Conservation (phyloP, 2,113 vertebrate genomes). For the Lichenostomus cassidix region DNA sequence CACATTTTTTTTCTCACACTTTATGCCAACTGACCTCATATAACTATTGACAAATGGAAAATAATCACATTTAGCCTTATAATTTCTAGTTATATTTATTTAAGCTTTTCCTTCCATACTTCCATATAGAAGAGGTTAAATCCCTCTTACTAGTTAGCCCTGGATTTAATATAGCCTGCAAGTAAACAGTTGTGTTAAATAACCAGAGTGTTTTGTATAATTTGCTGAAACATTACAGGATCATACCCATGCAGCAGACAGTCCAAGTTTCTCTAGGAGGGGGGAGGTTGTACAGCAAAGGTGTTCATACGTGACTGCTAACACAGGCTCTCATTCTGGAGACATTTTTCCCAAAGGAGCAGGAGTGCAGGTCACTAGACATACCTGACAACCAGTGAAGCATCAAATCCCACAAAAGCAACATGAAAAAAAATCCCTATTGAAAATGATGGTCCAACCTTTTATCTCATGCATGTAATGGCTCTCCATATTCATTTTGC, state of each 20-base stretch:
- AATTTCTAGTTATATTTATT: conserved; percentile 45
- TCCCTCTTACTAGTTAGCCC: conserved; percentile 34
- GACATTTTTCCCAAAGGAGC: neutral
- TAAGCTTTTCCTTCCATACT: conserved; percentile 33
- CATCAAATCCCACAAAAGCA: conserved; percentile 26
- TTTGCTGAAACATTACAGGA: neutral
- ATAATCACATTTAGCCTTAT: conserved; percentile 54
- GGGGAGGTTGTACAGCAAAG: neutral
- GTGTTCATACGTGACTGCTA: neutral
- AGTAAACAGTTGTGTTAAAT: conserved; percentile 28
- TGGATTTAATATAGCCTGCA: conserved; percentile 46
- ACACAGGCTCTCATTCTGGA: neutral
- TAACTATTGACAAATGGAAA: conserved; percentile 56
- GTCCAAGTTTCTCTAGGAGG: neutral
- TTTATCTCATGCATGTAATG: neutral
- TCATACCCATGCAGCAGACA: neutral
- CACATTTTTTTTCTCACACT: conserved; percentile 43
- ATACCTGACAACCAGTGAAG: conserved; percentile 38
- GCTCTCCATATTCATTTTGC: neutral
- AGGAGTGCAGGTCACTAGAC: neutral
- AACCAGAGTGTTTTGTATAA: conserved; percentile 21
- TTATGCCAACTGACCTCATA: conserved; percentile 55
- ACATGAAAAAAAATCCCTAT: neutral
- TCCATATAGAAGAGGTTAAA: conserved; percentile 38
- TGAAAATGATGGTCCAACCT: neutral